Evolutionary conservation across 2,113 vertebrate species (phyloP).

Genomic region (Calyptomena viridis): DNA sequence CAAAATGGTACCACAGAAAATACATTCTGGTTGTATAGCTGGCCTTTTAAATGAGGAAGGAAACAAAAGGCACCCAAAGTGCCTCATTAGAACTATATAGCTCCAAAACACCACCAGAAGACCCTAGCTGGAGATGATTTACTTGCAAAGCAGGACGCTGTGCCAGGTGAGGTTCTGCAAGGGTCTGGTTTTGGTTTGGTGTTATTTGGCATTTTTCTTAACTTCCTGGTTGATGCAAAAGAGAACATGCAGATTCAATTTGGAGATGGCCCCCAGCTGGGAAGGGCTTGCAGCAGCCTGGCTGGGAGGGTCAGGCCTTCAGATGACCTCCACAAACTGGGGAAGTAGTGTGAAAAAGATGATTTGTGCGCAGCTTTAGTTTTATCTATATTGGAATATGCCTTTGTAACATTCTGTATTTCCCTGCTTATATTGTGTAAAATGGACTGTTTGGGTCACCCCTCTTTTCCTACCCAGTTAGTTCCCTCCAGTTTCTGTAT

Average conservation of each 20-base stretch:
- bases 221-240: background rate
- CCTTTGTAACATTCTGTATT: too few relatives aligned
- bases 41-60: background rate
- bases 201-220: background rate
- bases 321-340: background rate
- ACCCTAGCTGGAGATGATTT: background rate
- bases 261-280: background rate
- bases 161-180: background rate
- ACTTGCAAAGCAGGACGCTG: fast-evolving
- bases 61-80: background rate
- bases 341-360: background rate
- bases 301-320: background rate
- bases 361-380: too few relatives aligned
- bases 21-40: background rate
- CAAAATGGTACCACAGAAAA: background rate
- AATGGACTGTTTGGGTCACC: too few relatives aligned
- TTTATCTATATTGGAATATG: too few relatives aligned
- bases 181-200: background rate
- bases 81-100: background rate
- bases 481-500: too few relatives aligned
- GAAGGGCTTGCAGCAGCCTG: background rate
- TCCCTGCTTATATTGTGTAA: too few relatives aligned
- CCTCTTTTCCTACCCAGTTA: too few relatives aligned
- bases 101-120: background rate
- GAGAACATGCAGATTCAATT: background rate